Evolutionary conservation across 2,888 invertebrate species (phyloP).

Genomic region (Sminthurides aquaticus): DNA sequence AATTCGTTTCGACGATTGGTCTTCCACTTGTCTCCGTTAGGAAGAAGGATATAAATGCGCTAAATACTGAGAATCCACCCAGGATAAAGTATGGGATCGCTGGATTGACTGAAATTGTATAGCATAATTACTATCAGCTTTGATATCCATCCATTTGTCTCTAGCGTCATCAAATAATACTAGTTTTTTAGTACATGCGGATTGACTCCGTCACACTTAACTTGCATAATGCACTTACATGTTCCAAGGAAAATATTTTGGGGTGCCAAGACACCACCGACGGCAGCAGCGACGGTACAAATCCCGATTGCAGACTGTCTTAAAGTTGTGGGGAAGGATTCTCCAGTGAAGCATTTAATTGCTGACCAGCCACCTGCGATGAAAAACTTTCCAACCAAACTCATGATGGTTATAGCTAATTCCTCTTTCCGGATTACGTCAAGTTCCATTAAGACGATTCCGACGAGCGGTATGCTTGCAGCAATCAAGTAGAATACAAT

Average conservation of each 20-base stretch:
- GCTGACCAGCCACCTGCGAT: conserved; percentile 32
- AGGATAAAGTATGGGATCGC: conserved; percentile 35
- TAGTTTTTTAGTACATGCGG: not conserved
- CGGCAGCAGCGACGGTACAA: conserved; percentile 28
- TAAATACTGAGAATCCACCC: conserved; percentile 23
- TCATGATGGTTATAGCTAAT: conserved; percentile 11
- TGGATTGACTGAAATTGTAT: conserved; percentile 27
- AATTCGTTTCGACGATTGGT: conserved; percentile 11
- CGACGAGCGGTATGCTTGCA: conserved; percentile 26
- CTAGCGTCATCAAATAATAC: not conserved
- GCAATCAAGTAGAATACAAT: conserved; percentile 25
- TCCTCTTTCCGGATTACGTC: not conserved
- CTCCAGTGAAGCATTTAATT: conserved; percentile 36
- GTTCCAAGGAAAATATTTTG: conserved; percentile 34
- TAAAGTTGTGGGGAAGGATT: conserved; percentile 37
- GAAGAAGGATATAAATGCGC: conserved; percentile 21
- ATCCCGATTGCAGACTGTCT: conserved; percentile 33
- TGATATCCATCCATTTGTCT: not conserved
- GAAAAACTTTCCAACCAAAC: conserved; percentile 14
- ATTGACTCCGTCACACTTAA: conserved; percentile 1
- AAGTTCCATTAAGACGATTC: conserved; percentile 23
- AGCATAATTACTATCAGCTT: not conserved
- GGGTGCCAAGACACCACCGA: conserved; percentile 37
- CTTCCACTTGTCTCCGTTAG: conserved; percentile 35
- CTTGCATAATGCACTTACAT: conserved; percentile 19